These are phyloP conservation scores for Momotus momota DNA, from an alignment of 2,797 vertebrate species.

Conservation along the genomic window DNA sequence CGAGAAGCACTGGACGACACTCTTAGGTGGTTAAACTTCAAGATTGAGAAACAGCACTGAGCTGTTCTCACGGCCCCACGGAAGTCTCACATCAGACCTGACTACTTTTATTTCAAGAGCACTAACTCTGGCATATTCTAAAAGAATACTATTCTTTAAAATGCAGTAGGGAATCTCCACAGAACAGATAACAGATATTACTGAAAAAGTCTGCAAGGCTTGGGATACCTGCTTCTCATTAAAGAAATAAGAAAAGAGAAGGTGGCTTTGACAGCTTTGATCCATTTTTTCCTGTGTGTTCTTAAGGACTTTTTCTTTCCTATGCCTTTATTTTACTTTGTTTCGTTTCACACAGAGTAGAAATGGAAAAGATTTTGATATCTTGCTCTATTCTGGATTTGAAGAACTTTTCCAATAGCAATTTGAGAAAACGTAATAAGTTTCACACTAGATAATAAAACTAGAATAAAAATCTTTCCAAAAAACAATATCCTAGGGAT, in stretches of 20 bases:
- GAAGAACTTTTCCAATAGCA: not conserved
- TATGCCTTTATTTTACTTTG: not conserved
- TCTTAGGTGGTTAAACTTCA: not conserved
- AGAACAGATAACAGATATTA: not conserved
- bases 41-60: not conserved
- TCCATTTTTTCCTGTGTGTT: not conserved
- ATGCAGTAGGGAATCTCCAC: not conserved
- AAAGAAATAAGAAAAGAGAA: not conserved
- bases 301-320: not conserved
- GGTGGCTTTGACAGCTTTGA: not conserved
- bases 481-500: not conserved
- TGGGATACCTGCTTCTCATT: not conserved
- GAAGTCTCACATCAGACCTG: not conserved
- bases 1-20: fast-evolving
- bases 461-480: not conserved
- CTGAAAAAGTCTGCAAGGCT: not conserved
- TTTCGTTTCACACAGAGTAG: not conserved
- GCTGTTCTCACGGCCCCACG: not conserved
- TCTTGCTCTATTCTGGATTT: not conserved
- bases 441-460: not conserved
- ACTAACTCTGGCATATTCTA: not conserved
- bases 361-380: not conserved
- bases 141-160: not conserved
- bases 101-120: not conserved
- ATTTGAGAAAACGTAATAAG: not conserved